Conservation (phyloP, 2,797 vertebrate species). For the Sebastes iracundus region DNA sequence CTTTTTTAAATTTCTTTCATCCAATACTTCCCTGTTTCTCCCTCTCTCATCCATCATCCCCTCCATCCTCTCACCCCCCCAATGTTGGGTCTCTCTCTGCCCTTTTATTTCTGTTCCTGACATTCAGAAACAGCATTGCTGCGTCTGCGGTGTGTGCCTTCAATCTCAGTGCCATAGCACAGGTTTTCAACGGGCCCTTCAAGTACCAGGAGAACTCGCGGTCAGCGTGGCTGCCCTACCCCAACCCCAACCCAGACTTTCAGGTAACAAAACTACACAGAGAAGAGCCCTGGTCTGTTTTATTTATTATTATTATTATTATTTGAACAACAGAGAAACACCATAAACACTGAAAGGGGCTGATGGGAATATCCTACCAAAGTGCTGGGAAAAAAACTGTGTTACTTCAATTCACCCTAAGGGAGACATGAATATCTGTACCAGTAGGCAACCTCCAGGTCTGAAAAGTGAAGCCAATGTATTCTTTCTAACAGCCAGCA, state of each 20-base stretch:
- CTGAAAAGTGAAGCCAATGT: not conserved
- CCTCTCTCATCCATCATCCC: conserved; percentile 9
- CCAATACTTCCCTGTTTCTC: conserved; percentile 8
- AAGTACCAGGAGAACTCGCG: conserved; percentile 98
- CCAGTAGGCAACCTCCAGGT: too few relatives aligned
- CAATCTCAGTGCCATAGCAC: conserved; percentile 94
- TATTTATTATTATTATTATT: not conserved
- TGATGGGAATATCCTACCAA: not conserved
- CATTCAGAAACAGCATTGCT: conserved; percentile 94
- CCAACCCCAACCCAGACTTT: conserved; percentile 97
- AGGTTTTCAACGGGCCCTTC: conserved; percentile 95
- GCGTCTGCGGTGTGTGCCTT: conserved; percentile 97
- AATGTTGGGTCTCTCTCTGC: not conserved
- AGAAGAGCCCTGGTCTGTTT: not conserved
- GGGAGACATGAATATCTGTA: too few relatives aligned
- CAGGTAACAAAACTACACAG: conserved; percentile 84
- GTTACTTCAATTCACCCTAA: not conserved
- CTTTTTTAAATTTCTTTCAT: conserved; percentile 4
- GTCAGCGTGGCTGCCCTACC: conserved; percentile 95
- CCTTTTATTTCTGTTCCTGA: conserved; percentile 9
- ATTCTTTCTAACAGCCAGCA: too few relatives aligned
- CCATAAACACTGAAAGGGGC: not conserved
- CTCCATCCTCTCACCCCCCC: not conserved
- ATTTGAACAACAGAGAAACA: not conserved
- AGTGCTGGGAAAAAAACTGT: too few relatives aligned